phyloP scores from a whole-genome alignment of 2,888 invertebrate genomes.

The Apamea crenata region DNA sequence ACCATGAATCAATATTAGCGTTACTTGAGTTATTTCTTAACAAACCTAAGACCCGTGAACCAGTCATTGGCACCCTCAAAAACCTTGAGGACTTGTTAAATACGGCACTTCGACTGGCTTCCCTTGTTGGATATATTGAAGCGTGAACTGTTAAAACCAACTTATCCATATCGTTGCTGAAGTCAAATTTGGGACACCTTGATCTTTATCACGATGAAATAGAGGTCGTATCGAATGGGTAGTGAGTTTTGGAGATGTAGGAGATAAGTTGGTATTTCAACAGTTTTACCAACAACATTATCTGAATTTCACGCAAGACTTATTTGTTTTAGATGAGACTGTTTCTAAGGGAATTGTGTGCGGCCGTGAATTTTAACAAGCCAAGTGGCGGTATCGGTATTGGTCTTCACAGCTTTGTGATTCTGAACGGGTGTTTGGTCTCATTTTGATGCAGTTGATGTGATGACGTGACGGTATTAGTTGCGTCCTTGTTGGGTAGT shows the following conservation, averaged over 20 bases:
- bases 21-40: conserved; percentile 66
- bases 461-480: conserved; percentile 43
- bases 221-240: conserved; percentile 35
- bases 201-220: conserved; percentile 28
- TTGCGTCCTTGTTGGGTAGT: conserved; percentile 46
- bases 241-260: neutral
- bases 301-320: conserved; percentile 85
- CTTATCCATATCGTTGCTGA: neutral
- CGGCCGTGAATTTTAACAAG: conserved; percentile 87
- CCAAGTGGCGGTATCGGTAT: conserved; percentile 75
- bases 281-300: conserved; percentile 79
- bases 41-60: conserved; percentile 77
- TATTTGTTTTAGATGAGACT: conserved; percentile 84
- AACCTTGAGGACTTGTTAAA: conserved; percentile 75
- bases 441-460: conserved; percentile 72
- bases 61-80: conserved; percentile 76
- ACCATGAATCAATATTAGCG: conserved; percentile 73
- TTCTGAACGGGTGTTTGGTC: conserved; percentile 69
- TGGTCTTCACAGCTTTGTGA: conserved; percentile 76
- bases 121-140: conserved; percentile 78
- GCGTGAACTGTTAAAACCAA: conserved; percentile 75
- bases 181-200: neutral
- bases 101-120: conserved; percentile 76
- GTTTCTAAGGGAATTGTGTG: conserved; percentile 76
- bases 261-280: conserved; percentile 58